Percentiles rank a stretch among this genome's conserved stretches.
phyloP scores from a whole-genome alignment of 2,888 invertebrate genomes.

The Busseola fusca region DNA sequence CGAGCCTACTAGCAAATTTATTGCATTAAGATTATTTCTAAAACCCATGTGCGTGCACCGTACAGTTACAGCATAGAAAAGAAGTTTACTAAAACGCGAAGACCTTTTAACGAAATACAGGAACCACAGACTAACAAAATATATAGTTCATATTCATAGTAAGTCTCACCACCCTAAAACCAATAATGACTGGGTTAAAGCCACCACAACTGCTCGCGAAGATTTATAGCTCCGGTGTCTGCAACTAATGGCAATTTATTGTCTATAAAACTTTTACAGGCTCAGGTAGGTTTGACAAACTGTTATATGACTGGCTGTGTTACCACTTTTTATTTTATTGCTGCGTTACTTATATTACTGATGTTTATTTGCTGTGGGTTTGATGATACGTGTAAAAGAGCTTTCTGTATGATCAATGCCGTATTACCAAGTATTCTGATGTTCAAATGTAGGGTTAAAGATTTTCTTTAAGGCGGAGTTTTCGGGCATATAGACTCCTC shows the following conservation, averaged over 20 bases:
- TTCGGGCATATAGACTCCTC: background rate
- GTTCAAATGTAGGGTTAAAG: background rate
- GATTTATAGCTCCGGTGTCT: constrained; percentile 72
- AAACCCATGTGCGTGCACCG: too few relatives aligned
- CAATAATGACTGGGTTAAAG: constrained; percentile 76
- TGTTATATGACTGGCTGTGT: constrained; percentile 51
- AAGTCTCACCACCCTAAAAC: constrained; percentile 63
- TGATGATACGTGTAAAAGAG: constrained; percentile 24
- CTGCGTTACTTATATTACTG: constrained; percentile 43
- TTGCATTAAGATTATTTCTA: too few relatives aligned
- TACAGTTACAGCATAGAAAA: constrained; percentile 2
- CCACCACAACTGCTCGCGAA: constrained; percentile 70
- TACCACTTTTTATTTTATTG: constrained; percentile 48
- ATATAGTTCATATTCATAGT: constrained; percentile 44
- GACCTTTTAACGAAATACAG: background rate
- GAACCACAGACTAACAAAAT: constrained; percentile 18
- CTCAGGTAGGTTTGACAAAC: constrained; percentile 59
- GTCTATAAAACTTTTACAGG: constrained; percentile 75
- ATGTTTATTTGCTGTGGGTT: constrained; percentile 42
- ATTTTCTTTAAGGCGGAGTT: background rate
- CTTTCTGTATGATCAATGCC: constrained; percentile 35
- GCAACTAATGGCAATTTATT: constrained; percentile 76
- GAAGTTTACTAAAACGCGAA: background rate
- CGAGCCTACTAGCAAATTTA: too few relatives aligned
- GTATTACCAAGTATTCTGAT: background rate